Percentiles rank a stretch among this genome's conserved stretches.
These are phyloP conservation scores for Squalus acanthias DNA, from an alignment of 2,797 vertebrate species.

Conservation along the genomic window DNA sequence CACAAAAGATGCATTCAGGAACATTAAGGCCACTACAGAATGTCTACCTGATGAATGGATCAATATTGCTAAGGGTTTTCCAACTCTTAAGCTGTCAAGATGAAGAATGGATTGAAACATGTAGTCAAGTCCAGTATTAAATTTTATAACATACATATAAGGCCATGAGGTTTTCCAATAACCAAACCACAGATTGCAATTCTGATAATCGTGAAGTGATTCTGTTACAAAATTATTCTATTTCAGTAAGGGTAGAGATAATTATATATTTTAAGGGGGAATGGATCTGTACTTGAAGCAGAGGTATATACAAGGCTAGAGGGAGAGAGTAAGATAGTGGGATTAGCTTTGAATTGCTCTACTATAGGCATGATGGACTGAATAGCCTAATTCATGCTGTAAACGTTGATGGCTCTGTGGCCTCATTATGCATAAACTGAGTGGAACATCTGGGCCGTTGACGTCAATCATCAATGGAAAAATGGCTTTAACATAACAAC, in stretches of 20 bases:
- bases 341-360: slow-evolving; percentile 15
- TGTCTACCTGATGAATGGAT: slow-evolving; percentile 10
- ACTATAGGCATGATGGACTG: not conserved
- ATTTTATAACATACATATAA: not conserved
- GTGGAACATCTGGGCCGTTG: not conserved
- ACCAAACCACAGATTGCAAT: not conserved
- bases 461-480: not conserved
- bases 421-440: not conserved
- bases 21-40: not conserved
- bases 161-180: not conserved
- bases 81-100: slow-evolving; percentile 26
- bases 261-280: not conserved
- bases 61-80: slow-evolving; percentile 25
- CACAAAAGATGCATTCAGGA: not conserved
- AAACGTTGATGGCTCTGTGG: not conserved
- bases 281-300: not conserved
- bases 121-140: not conserved
- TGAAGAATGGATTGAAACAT: not conserved
- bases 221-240: not conserved
- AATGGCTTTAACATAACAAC: not conserved
- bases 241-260: not conserved
- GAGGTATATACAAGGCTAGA: too few relatives aligned
- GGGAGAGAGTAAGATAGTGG: not conserved
- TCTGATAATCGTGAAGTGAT: not conserved
- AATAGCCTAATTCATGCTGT: not conserved